Conservation (phyloP, 2,797 vertebrate genomes). For the Anomalospiza imberbis region DNA sequence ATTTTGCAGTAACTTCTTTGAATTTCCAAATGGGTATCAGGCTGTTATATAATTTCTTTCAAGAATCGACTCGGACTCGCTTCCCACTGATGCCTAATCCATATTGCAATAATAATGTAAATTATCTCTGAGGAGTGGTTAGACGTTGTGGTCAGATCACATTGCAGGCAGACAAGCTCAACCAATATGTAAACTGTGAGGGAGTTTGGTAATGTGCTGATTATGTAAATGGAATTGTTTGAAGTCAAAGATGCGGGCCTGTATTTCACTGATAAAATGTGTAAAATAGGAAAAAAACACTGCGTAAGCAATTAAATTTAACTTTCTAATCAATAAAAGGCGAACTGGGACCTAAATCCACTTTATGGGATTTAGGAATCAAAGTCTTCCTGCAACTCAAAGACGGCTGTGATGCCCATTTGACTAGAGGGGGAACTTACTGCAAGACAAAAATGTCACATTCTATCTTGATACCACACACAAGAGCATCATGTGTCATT, state of each 20-base stretch:
- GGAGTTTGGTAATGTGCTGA: conserved; percentile 24
- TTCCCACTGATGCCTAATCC: conserved; percentile 44
- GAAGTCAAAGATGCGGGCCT: conserved; percentile 45
- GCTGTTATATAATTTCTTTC: conserved; percentile 18
- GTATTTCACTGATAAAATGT: conserved; percentile 60
- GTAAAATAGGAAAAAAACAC: conserved; percentile 14
- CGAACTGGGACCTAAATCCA: conserved; percentile 56
- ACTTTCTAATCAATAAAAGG: conserved; percentile 56
- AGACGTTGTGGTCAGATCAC: conserved; percentile 1
- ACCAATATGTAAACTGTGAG: background rate
- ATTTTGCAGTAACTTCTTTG: background rate
- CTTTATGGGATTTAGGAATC: conserved; percentile 57
- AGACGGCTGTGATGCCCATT: conserved; percentile 13
- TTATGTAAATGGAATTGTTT: conserved; percentile 61
- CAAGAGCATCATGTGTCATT: background rate
- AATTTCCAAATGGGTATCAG: background rate
- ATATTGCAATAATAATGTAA: conserved; percentile 56
- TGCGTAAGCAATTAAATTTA: conserved; percentile 54
- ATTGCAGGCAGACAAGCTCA: conserved; percentile 8
- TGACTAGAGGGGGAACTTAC: background rate
- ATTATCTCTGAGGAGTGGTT: conserved; percentile 28
- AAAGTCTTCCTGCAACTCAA: conserved; percentile 30
- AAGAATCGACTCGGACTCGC: background rate
- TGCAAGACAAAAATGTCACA: background rate
- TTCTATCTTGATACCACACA: background rate